Percentiles rank a stretch among this genome's conserved stretches.
phyloP scores from a whole-genome alignment of 53 echinoderm and acorn worm species.

The Mesocentrotus franciscanus region DNA sequence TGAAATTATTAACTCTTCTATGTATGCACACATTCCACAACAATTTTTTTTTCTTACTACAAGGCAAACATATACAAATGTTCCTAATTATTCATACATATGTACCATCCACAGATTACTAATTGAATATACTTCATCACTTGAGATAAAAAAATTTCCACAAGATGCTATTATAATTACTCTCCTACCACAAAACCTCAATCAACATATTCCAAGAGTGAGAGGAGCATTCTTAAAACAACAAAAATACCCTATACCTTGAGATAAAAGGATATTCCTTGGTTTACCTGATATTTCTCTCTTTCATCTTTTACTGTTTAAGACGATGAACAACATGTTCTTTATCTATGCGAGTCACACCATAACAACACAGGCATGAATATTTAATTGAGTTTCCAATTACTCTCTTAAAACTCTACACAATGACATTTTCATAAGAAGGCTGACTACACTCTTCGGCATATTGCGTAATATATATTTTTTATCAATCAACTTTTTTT shows the following conservation, averaged over 20 bases:
- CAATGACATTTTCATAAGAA: neutral
- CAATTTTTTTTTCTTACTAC: neutral
- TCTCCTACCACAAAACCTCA: too few species aligned
- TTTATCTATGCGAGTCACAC: neutral
- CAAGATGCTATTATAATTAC: too few species aligned
- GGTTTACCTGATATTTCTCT: neutral
- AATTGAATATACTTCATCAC: neutral
- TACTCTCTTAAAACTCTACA: neutral
- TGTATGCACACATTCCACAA: slow-evolving; percentile 17
- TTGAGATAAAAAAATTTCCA: neutral
- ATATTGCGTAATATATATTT: neutral
- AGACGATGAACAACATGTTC: neutral
- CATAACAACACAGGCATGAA: neutral
- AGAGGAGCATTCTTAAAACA: too few species aligned
- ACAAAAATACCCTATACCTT: neutral
- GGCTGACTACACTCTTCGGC: neutral
- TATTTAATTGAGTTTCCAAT: neutral
- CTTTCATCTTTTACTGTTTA: neutral
- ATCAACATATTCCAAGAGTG: too few species aligned
- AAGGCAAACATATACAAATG: slow-evolving; percentile 32
- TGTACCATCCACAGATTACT: neutral
- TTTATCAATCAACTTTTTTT: neutral
- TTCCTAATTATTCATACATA: slow-evolving; percentile 20
- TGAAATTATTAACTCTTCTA: slow-evolving; percentile 2
- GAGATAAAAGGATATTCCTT: neutral